Percentiles rank a stretch among this genome's conserved stretches.
Evolutionary conservation across 2,113 vertebrate genomes (phyloP).

Genomic region (Physeter macrocephalus): DNA sequence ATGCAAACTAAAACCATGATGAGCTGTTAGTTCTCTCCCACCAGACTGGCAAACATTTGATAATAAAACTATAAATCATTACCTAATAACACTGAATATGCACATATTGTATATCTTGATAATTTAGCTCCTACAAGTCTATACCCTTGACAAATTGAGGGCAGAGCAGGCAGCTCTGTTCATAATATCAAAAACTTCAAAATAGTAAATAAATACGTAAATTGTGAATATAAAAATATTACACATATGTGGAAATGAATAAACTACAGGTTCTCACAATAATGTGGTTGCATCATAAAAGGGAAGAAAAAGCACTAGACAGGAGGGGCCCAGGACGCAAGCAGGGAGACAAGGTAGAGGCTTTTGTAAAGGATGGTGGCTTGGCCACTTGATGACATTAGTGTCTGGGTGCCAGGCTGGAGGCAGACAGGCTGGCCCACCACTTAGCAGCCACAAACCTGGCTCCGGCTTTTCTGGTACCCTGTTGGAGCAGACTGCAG

Average conservation of each 20-base stretch:
- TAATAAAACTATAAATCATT: neutral
- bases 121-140: neutral
- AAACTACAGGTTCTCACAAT: neutral
- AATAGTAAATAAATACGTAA: neutral
- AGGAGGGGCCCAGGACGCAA: neutral
- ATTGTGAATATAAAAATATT: neutral
- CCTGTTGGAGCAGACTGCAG: neutral
- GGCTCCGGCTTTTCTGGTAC: neutral
- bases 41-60: neutral
- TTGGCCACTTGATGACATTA: neutral
- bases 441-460: neutral
- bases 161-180: neutral
- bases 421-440: neutral
- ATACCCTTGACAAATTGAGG: neutral
- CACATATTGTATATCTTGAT: neutral
- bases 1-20: neutral
- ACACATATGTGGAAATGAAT: neutral
- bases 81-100: neutral
- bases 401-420: neutral
- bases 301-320: neutral
- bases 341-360: neutral
- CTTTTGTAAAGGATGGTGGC: neutral
- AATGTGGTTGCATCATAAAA: neutral
- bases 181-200: neutral
- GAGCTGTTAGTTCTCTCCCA: neutral